Conservation (phyloP, 2,113 vertebrate species). For the Prionailurus bengalensis region DNA sequence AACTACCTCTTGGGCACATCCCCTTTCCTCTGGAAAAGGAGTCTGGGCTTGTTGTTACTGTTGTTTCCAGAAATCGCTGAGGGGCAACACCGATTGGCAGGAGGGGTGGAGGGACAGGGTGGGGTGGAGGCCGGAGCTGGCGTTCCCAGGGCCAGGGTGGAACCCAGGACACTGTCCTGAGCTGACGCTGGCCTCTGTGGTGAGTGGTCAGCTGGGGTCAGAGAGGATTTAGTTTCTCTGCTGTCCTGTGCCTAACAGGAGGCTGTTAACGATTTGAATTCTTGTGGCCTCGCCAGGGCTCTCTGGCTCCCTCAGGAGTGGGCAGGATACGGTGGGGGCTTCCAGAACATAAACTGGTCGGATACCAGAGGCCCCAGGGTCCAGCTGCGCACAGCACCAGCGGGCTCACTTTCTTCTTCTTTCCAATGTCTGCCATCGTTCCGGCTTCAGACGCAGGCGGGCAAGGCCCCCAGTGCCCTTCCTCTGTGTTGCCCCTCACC, state of each 20-base stretch:
- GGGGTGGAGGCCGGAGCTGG: not conserved
- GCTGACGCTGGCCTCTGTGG: not conserved
- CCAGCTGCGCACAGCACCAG: not conserved
- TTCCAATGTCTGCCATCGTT: no score
- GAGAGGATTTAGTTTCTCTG: no score
- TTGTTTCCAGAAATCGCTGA: not conserved
- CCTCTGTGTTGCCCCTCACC: not conserved
- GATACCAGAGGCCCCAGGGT: not conserved
- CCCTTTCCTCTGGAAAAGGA: not conserved
- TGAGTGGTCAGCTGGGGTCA: not conserved
- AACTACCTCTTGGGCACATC: not conserved
- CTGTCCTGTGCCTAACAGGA: not conserved
- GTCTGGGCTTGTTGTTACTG: not conserved
- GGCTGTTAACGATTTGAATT: not conserved
- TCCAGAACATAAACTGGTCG: not conserved
- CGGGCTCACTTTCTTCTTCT: no score
- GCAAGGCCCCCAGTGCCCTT: rapidly evolving
- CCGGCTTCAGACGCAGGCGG: rapidly evolving
- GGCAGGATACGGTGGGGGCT: not conserved
- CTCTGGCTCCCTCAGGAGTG: not conserved
- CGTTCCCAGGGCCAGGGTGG: not conserved
- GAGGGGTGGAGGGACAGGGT: rapidly evolving
- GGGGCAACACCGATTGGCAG: not conserved
- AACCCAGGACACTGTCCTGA: not conserved
- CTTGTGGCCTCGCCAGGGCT: not conserved